Percentiles rank a stretch among this genome's conserved stretches.
Conservation (phyloP, 2,888 invertebrate species). For the Drosophila mimetica region DNA sequence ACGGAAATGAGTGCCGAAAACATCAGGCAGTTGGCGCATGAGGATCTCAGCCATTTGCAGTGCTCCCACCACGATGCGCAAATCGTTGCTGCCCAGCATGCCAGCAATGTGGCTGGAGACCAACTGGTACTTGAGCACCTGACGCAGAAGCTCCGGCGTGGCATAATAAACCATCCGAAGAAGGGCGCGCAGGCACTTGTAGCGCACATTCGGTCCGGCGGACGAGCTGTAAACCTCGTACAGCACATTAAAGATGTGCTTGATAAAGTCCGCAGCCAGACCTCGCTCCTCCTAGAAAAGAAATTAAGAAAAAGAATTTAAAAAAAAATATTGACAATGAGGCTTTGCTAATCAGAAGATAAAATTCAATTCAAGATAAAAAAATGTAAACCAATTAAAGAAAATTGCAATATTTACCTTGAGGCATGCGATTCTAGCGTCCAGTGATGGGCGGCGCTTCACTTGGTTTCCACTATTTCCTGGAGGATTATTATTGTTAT, state of each 20-base stretch:
- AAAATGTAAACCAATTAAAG: no score
- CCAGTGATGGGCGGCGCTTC: constrained; percentile 83
- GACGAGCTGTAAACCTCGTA: constrained; percentile 99
- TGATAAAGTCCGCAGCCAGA: constrained; percentile 88
- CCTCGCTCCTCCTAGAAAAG: constrained; percentile 88
- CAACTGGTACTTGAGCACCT: constrained; percentile 89
- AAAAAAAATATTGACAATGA: no score
- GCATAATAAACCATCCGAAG: constrained; percentile 98
- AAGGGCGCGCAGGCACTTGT: constrained; percentile 97
- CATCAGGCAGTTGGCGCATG: constrained; percentile 97
- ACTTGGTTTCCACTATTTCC: constrained; percentile 21
- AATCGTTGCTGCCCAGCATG: constrained; percentile 98
- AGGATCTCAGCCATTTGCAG: constrained; percentile 98
- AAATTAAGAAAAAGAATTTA: no score
- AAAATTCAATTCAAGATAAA: no score
- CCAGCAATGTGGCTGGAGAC: constrained; percentile 98
- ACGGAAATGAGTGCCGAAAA: constrained; percentile 97
- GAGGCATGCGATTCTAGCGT: constrained; percentile 89
- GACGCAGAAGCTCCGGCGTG: constrained; percentile 92
- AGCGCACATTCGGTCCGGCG: constrained; percentile 98
- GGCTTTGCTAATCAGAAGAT: no score
- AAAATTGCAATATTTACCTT: no score
- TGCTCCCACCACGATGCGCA: constrained; percentile 98
- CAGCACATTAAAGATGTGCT: constrained; percentile 95
- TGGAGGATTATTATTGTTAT: constrained; percentile 37